These are phyloP conservation scores for Rhinoraja longicauda DNA, from an alignment of 2,797 vertebrate genomes.

Conservation along the genomic window DNA sequence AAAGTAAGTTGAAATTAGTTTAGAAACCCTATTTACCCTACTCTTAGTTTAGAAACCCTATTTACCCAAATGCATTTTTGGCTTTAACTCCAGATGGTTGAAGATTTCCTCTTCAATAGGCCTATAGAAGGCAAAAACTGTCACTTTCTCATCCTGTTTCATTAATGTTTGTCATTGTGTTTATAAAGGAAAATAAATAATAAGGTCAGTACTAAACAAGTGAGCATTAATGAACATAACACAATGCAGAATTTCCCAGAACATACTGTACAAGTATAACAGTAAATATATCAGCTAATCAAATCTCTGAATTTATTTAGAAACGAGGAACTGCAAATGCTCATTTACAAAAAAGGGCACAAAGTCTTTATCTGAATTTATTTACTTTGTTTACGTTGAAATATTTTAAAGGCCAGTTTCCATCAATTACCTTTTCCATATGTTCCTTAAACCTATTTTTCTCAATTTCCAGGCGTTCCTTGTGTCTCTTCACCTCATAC, in stretches of 20 bases:
- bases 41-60: no score
- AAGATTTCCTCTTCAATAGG: background rate
- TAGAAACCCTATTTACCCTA: no score
- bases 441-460: slow-evolving; percentile 42
- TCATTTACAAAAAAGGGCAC: no score
- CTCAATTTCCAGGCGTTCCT: slow-evolving; percentile 43
- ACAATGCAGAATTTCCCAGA: background rate
- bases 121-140: background rate
- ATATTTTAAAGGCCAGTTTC: background rate
- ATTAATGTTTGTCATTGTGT: background rate
- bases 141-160: background rate
- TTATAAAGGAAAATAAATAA: background rate
- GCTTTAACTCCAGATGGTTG: background rate
- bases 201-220: background rate
- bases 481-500: slow-evolving; percentile 41
- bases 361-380: no score
- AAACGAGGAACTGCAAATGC: no score
- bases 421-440: slow-evolving; percentile 43
- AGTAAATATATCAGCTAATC: no score
- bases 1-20: background rate
- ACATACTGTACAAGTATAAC: background rate
- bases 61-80: no score
- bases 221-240: background rate
- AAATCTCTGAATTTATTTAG: no score
- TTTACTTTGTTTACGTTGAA: no score